Evolutionary conservation across 2,888 invertebrate species (phyloP), one percentile per base, ranked within the genome.

Genomic region (Muscina levida): DNA sequence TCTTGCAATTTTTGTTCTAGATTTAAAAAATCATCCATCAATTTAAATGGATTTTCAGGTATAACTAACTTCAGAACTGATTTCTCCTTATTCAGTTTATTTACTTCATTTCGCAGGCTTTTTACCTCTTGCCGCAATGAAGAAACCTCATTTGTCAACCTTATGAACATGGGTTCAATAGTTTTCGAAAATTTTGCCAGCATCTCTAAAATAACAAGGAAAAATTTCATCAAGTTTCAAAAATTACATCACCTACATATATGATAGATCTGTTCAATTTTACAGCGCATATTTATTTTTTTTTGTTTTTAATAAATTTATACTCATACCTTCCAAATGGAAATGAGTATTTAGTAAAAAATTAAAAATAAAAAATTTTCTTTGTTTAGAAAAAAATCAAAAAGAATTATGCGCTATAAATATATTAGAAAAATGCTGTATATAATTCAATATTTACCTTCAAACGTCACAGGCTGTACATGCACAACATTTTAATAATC

Each of bases 91-190:
- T 53, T 26, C 4, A 44, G 44, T 8, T 44, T 13, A 17, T 65
- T 42, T 8, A 10, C 59, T 72, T 72, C 72, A 59, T 39, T 72
- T 13, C 72, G 59, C 44, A 72, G 37, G 48, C 48, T 26, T 59
- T 31, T 72, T 57, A 56, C 44, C 70, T 53, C 53, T 53, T 53
- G 22, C 53, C 24, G 53, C 56, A 70, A 39, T 56, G 44, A 72
- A 65, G 2, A 57, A n/a, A 74, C 74, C 24, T 74, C 74, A 59
- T 66, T 67, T n/a, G 67, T 75, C 13, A 75, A 68, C n/a, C 59
- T 31, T 65, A 70, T 53, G n/a, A 76, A 76, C 62, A 76, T 71
- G 17, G 76, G 76, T 76, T 76, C 76, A 53, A 76, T 57, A 11
- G 48, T 37, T 46, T 71, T 62, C 24, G 75, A 59, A 62, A 71